Conservation (phyloP, 2,797 vertebrate genomes). For the Graptemys geographica region DNA sequence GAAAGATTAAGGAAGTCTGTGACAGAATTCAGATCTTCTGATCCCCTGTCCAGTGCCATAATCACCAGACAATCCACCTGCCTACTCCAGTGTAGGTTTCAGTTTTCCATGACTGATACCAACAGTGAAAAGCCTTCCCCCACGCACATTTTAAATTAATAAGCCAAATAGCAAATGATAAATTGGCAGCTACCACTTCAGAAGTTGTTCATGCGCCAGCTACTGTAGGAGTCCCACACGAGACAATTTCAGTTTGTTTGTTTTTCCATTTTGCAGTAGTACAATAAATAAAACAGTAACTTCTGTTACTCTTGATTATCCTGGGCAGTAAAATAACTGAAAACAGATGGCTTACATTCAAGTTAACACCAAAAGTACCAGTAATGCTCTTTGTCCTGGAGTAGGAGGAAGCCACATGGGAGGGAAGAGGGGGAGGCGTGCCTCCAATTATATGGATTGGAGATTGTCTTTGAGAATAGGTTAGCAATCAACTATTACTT, state of each 20-base stretch:
- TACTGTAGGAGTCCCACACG: neutral
- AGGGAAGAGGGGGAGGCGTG: neutral
- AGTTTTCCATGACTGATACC: neutral
- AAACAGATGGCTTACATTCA: neutral
- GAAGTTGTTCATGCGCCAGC: neutral
- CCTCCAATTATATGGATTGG: neutral
- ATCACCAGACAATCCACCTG: neutral
- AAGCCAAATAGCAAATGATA: neutral
- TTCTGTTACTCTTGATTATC: neutral
- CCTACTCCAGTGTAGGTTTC: neutral
- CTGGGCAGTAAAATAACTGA: neutral
- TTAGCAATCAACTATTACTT: neutral
- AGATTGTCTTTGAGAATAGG: neutral
- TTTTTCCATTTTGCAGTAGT: neutral
- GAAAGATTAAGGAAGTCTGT: neutral
- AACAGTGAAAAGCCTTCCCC: neutral
- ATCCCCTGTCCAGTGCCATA: neutral
- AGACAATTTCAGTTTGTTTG: neutral
- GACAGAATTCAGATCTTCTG: neutral
- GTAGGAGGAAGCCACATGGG: neutral
- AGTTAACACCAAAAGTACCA: neutral
- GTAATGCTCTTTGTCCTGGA: neutral
- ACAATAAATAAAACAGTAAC: neutral
- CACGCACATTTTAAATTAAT: neutral
- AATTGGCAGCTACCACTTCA: neutral